Evolutionary conservation across 2,797 vertebrate species (phyloP), one percentile per base, ranked within the genome.

Genomic region (Borostomias antarcticus): DNA sequence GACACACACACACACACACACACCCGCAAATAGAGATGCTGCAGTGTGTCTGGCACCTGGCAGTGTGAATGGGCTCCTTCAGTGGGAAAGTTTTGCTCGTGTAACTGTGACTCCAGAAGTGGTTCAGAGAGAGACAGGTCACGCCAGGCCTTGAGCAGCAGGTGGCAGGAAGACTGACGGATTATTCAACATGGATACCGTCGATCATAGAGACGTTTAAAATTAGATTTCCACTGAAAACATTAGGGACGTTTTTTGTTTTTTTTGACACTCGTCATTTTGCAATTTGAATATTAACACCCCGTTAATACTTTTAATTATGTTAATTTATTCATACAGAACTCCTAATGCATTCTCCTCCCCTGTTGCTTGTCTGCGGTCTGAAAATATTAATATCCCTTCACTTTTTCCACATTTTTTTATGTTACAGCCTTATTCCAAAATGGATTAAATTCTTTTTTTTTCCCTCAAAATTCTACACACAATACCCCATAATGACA

Each of bases 251-350:
- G 82, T 86, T 81, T 82, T 70, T 86, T 83, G 80, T 76, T 63
- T 72, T 64, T 68, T 65, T 78, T 52, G 40, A 45, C 73, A 58
- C 69, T 81, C 69, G 82, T 77, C 80, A 54, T 88, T n/a, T 87
- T 72, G 75, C 78, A 82, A 84, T 86, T 81, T 69, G 74, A 74
- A 80, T 80, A 85, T 85, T 83, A 86, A 87, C 85, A 65, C 72
- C 53, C 87, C 82, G 83, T 89, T 89, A n/a, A 88, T 84, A 54
- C 67, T 80, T 77, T 82, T 88, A 86, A 88, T 89, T 83, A 88
- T 70, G 69, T 78, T 68, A 80, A 82, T 75, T 62, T 73, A 83
- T 85, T 84, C 70, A 82, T 60, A 87, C 81, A 82, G 70, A 81
- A 75, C 84, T 77, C 69, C 75, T 45, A 45, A 45, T 45, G 40